Evolutionary conservation across 2,888 invertebrate species (phyloP), one percentile per base, ranked within the genome.

Genomic region (Beris morrisii): DNA sequence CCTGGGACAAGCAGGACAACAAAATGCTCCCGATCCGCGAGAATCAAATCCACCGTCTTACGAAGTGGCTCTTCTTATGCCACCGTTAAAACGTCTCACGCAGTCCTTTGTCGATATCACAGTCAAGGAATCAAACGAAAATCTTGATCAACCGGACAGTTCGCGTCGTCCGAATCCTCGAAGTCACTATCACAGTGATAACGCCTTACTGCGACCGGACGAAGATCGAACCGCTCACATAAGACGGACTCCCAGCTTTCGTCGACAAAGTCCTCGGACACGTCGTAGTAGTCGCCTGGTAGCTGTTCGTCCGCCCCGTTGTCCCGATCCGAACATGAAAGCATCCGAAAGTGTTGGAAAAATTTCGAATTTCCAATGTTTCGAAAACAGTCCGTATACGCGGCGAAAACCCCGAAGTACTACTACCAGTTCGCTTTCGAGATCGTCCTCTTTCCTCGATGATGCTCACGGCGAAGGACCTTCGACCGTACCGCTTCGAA

Each of bases 31-130:
- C 5, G 88, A 89, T 77, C 87, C 87, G 0, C 83, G 89, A 71
- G 90, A 90, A 78, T 83, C 88, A 38, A 84, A 86, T 67, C 88
- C 91, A 45, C 92, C 92, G 0, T 87, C 88, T 4, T 92, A 92
- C 73, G 88, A 87, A 73, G 91, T 91, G 80, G 92, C 91, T 43
- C 82, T 92, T 65, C 83, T 87, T 22, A 87, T 92, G 87, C 89
- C 90, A 2, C 86, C 88, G 74, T 73, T 89, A 46, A 87, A 86
- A 72, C 77, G 83, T 4, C 87, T 88, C 0, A 84, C 83, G 73
- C 84, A 85, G 72, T 87, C 87, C 0, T 77, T 81, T 76, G 46
- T 77, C 66, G 75, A 78, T 67, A 53, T 78, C 5, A 82, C 82
- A 22, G 78, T 83, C 1, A 81, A 81, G 4, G 79, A 78, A 43